A percentile compares a stretch with the other conserved stretches of the same genome.
Conservation (phyloP, 92 coral and sea anemone genomes). For the Muricea muricata region DNA sequence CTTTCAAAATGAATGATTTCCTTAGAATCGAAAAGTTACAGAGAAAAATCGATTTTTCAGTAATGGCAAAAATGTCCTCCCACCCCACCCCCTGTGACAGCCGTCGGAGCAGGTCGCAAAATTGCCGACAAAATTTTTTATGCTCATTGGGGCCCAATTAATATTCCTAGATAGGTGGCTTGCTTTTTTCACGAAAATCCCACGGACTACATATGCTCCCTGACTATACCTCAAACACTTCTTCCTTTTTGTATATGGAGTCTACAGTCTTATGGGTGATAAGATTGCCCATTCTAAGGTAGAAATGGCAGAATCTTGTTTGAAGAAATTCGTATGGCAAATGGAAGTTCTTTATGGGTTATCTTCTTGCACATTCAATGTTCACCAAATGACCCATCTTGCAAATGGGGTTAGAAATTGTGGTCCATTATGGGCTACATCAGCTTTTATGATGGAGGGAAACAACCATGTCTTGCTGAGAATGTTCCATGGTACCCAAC, state of each 20-base stretch:
- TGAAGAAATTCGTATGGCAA: conserved; percentile 12
- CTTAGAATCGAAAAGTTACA: no score
- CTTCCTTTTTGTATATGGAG: conserved; percentile 36
- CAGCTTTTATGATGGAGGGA: conserved; percentile 25
- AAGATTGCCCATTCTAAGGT: neutral
- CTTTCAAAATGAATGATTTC: no score
- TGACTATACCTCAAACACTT: conserved; percentile 7
- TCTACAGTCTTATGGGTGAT: conserved; percentile 38
- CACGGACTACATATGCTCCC: no score
- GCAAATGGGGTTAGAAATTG: conserved; percentile 30
- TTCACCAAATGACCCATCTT: conserved; percentile 20
- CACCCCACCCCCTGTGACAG: no score
- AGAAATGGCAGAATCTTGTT: neutral
- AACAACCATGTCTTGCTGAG: conserved; percentile 28
- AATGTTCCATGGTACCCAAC: conserved; percentile 21
- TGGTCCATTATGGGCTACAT: conserved; percentile 42
- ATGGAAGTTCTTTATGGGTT: conserved; percentile 28
- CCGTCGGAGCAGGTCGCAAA: no score
- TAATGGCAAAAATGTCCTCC: no score
- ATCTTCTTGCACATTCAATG: conserved; percentile 25
- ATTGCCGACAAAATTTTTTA: no score
- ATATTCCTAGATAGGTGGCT: no score
- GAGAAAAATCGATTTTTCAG: no score
- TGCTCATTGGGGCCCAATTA: no score
- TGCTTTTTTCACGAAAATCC: no score